A percentile compares a stretch with the other conserved stretches of the same genome.
Conservation (phyloP, 2,113 vertebrate species). For the Picathartes gymnocephalus region DNA sequence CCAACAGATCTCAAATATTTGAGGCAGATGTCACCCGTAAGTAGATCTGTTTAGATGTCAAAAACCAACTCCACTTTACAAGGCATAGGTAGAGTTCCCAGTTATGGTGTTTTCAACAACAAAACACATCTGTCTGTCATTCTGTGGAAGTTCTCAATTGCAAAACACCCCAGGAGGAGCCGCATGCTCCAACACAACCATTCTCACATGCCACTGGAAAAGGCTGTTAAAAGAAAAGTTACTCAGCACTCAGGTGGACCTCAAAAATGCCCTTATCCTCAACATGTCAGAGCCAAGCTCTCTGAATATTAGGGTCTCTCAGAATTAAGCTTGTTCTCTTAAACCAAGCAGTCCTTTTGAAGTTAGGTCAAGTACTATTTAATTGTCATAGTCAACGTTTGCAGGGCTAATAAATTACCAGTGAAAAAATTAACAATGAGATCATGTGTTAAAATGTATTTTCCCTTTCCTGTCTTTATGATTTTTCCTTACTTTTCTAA, state of each 20-base stretch:
- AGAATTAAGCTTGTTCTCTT: neutral
- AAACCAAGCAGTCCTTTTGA: neutral
- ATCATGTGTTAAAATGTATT: constrained; percentile 25
- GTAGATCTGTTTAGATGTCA: neutral
- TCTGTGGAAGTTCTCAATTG: neutral
- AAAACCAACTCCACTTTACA: neutral
- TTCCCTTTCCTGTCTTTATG: constrained; percentile 52
- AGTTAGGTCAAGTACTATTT: neutral
- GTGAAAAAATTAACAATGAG: constrained; percentile 40
- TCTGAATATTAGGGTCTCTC: neutral
- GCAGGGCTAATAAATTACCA: constrained; percentile 21
- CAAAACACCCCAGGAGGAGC: neutral
- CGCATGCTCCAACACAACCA: neutral
- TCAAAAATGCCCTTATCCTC: neutral
- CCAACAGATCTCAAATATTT: neutral
- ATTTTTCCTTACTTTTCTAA: constrained; percentile 11
- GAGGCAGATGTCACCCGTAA: neutral
- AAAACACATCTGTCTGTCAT: neutral
- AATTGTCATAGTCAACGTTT: neutral
- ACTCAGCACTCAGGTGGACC: neutral
- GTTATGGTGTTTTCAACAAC: neutral
- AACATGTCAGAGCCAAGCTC: neutral
- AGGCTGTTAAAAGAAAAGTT: neutral
- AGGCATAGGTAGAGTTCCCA: neutral
- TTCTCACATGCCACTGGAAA: neutral